A percentile compares a stretch with the other conserved stretches of the same genome.
Evolutionary conservation across 2,888 invertebrate species (phyloP).

Genomic region (Bhutanitis thaidina): DNA sequence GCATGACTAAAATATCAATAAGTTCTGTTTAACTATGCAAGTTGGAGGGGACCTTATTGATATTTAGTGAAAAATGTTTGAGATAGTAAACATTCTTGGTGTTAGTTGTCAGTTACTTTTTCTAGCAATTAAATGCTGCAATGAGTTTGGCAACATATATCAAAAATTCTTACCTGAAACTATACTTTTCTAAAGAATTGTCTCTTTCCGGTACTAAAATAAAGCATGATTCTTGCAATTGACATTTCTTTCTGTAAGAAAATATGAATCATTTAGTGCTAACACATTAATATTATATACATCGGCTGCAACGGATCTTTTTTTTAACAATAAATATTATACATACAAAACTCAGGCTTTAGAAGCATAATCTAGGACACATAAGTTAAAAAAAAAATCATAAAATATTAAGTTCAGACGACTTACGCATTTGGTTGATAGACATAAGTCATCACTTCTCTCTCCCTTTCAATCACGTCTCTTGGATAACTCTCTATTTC

Average conservation of each 20-base stretch:
- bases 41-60: too few relatives aligned
- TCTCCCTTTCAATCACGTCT: slow-evolving; percentile 85
- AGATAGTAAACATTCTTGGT: too few relatives aligned
- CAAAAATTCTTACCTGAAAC: slow-evolving; percentile 85
- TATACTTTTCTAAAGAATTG: slow-evolving; percentile 90
- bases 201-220: slow-evolving; percentile 77
- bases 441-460: slow-evolving; percentile 90
- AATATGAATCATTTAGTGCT: neutral
- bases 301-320: too few relatives aligned
- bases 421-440: slow-evolving; percentile 76
- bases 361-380: too few relatives aligned
- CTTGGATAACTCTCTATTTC: slow-evolving; percentile 83
- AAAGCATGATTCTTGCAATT: slow-evolving; percentile 63
- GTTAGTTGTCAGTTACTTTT: too few relatives aligned
- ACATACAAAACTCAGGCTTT: too few relatives aligned
- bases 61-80: too few relatives aligned
- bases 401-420: slow-evolving; percentile 2
- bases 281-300: too few relatives aligned
- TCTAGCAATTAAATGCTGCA: too few relatives aligned
- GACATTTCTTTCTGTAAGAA: slow-evolving; percentile 59
- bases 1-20: slow-evolving; percentile 80
- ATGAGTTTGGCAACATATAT: too few relatives aligned
- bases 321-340: too few relatives aligned
- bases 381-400: neutral
- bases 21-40: neutral